Evolutionary conservation across 2,888 invertebrate species (phyloP).

Genomic region (Athrips mouffetella): DNA sequence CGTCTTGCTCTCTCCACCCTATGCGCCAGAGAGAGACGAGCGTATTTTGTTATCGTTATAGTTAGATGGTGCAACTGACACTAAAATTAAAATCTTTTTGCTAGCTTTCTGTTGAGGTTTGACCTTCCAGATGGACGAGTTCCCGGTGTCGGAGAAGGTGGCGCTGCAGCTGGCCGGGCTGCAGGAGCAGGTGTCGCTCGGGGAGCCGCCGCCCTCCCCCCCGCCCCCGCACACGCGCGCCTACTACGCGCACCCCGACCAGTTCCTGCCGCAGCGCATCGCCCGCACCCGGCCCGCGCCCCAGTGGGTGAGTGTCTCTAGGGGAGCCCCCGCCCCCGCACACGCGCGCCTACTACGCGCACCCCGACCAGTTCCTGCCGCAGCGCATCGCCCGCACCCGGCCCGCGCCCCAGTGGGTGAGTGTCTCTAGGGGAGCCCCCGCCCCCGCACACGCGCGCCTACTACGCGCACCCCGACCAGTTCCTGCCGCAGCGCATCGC

Average conservation of each 20-base stretch:
- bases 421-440: too few species aligned
- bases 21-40: too few species aligned
- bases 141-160: conserved; percentile 96
- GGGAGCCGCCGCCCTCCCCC: conserved; percentile 85
- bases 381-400: not conserved
- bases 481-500: too few species aligned
- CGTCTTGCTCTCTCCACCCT: too few species aligned
- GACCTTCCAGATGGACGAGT: conserved; percentile 93
- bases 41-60: too few species aligned
- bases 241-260: conserved; percentile 94
- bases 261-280: conserved; percentile 91
- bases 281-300: conserved; percentile 87
- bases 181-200: conserved; percentile 96
- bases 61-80: too few species aligned
- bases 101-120: too few species aligned
- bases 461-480: too few species aligned
- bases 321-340: not conserved
- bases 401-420: too few species aligned
- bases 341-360: not conserved
- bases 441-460: too few species aligned
- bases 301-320: conserved; percentile 87
- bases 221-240: conserved; percentile 87
- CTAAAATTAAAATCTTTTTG: too few species aligned
- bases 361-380: not conserved
- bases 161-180: conserved; percentile 95